Percentiles rank a stretch among this genome's conserved stretches.
phyloP scores from a whole-genome alignment of 2,797 vertebrate species.

The Fratercula arctica region DNA sequence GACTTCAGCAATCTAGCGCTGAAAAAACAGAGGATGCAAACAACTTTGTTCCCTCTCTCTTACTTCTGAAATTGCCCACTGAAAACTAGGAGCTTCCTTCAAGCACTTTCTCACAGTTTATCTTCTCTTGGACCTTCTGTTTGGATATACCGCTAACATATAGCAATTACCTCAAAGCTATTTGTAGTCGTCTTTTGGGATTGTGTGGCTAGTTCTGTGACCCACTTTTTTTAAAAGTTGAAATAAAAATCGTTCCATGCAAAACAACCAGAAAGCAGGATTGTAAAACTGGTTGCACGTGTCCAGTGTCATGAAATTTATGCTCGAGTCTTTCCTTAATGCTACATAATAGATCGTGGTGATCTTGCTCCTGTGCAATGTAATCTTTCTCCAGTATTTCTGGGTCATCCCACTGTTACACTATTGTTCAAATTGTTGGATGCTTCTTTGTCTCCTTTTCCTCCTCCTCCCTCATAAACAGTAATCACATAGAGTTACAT shows the following conservation, averaged over 20 bases:
- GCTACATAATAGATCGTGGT: not conserved
- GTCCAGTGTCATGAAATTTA: conserved; percentile 21
- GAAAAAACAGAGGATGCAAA: conserved; percentile 21
- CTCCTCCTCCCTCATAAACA: not conserved
- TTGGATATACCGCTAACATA: conserved; percentile 5
- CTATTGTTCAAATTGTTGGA: not conserved
- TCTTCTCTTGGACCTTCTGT: conserved; percentile 43
- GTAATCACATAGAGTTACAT: not conserved
- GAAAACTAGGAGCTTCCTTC: conserved; percentile 2
- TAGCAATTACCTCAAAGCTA: conserved; percentile 14
- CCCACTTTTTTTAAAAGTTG: not conserved
- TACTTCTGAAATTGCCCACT: conserved; percentile 25
- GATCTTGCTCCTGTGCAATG: not conserved
- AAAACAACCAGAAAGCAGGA: not conserved
- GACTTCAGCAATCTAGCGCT: not conserved
- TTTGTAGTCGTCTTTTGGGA: not conserved
- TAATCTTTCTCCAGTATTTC: not conserved
- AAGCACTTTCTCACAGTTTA: conserved; percentile 26
- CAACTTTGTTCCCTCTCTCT: not conserved
- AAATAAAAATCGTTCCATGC: not conserved
- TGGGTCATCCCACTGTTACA: not conserved
- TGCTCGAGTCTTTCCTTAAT: not conserved
- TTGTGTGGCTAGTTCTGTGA: not conserved
- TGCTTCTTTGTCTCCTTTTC: not conserved
- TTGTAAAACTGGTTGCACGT: not conserved